These are phyloP conservation scores for Vireo altiloquus DNA, from an alignment of 2,113 vertebrate genomes.

Conservation along the genomic window DNA sequence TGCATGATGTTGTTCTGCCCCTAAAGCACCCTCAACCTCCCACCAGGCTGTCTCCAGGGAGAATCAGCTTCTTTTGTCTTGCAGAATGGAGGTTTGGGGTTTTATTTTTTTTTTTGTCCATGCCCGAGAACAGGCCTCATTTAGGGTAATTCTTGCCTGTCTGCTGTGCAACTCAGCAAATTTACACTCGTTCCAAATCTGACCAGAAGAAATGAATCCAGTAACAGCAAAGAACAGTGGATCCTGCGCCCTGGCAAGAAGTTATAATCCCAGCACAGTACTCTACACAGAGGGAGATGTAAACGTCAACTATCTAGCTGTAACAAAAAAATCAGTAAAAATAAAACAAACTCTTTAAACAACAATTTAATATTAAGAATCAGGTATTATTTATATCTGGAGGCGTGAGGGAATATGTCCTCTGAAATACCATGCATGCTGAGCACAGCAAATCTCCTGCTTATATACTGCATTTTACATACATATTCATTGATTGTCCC, in stretches of 20 bases:
- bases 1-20: background rate
- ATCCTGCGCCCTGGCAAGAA: background rate
- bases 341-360: background rate
- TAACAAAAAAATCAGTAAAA: background rate
- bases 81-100: background rate
- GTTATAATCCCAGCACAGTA: background rate
- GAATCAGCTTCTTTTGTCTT: background rate
- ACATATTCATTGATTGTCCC: background rate
- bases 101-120: background rate
- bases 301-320: background rate
- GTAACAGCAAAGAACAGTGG: background rate
- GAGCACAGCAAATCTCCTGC: background rate
- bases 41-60: background rate
- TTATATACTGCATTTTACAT: background rate
- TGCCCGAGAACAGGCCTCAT: background rate
- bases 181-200: background rate
- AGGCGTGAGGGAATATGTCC: background rate
- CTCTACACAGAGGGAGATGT: background rate
- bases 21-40: background rate
- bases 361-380: background rate
- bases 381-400: background rate
- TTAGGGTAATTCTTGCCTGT: background rate
- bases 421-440: rapidly evolving
- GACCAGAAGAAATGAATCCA: background rate
- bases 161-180: background rate